These are phyloP conservation scores for Amphipyra berbera DNA, from an alignment of 2,888 invertebrate species.

Conservation along the genomic window DNA sequence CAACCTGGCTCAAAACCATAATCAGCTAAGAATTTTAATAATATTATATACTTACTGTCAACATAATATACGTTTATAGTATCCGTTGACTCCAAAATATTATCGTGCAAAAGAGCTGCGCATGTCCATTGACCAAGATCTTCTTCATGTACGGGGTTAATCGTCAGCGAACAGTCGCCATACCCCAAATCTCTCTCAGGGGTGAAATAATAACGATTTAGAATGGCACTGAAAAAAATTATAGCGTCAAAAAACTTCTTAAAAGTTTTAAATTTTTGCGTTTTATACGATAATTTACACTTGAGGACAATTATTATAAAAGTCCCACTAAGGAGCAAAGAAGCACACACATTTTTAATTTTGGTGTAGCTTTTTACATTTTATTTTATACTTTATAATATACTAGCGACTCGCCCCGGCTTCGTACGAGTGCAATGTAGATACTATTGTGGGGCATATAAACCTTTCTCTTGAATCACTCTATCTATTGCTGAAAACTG, in stretches of 20 bases:
- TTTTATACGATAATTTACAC: neutral
- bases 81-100: slow-evolving; percentile 74
- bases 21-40: neutral
- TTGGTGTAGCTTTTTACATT: neutral
- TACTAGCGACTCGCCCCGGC: too few species aligned
- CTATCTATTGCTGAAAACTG: too few species aligned
- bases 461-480: too few species aligned
- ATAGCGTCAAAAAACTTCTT: slow-evolving; percentile 10
- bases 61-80: slow-evolving; percentile 56
- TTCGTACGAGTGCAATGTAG: too few species aligned
- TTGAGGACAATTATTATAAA: slow-evolving; percentile 6
- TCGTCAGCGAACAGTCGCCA: slow-evolving; percentile 86
- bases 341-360: neutral
- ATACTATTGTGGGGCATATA: too few species aligned
- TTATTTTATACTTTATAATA: too few species aligned
- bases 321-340: neutral
- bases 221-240: slow-evolving; percentile 72
- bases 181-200: slow-evolving; percentile 72
- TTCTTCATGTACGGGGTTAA: slow-evolving; percentile 69
- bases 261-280: slow-evolving; percentile 7
- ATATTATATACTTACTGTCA: slow-evolving; percentile 52
- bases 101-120: slow-evolving; percentile 76
- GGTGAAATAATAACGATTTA: slow-evolving; percentile 82
- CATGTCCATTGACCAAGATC: slow-evolving; percentile 87
- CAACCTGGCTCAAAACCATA: too few species aligned